Evolutionary conservation across 2,797 vertebrate species (phyloP), one percentile per base, ranked within the genome.

Genomic region (Ctenopoma kingsleyae): DNA sequence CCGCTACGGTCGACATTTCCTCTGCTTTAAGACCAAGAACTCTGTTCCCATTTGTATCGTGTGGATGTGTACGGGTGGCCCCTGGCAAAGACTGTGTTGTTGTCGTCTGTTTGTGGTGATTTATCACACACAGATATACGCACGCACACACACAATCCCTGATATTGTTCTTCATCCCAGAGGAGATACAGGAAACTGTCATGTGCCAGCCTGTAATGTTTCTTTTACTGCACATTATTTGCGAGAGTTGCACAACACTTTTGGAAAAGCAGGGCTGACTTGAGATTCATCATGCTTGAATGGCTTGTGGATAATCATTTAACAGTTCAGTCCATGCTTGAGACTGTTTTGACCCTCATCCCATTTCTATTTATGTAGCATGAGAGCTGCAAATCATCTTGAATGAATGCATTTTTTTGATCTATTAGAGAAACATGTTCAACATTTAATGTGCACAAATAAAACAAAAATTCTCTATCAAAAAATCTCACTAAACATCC

Each of bases 11-110:
- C 30, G 11, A 16, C 77, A 41, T 85, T 73, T 68, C 58, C 50
- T 56, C 55, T 40, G 38, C 60, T 74, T 50, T 2, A 22, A 35
- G 38, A 36, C 57, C 65, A 17, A 23, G 30, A 49, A 38, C 67
- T 65, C 61, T 83, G 69, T 88, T 84, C 66, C 38, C 70, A 6
- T 74, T 61, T 35, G 61, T 65, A 70, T 64, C 79, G 82, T 74
- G 83, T 78, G 77, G 74, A 68, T 22, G 58, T 47, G 20, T 44
- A 13, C n/a, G 52, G 56, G 66, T 73, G 80, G 70, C 72, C 78
- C n/a, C 71, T 75, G 77, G 78, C 73, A 67, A 55, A 68, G 41
- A 20, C 77, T 20, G 40, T 43, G 3, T 19, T 69, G 73, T 71
- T 82, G 69, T 36, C 9, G 69, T 38, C 10, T 38, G 20, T 65